Conservation (phyloP, 2,113 vertebrate species). For the Hippotragus niger region DNA sequence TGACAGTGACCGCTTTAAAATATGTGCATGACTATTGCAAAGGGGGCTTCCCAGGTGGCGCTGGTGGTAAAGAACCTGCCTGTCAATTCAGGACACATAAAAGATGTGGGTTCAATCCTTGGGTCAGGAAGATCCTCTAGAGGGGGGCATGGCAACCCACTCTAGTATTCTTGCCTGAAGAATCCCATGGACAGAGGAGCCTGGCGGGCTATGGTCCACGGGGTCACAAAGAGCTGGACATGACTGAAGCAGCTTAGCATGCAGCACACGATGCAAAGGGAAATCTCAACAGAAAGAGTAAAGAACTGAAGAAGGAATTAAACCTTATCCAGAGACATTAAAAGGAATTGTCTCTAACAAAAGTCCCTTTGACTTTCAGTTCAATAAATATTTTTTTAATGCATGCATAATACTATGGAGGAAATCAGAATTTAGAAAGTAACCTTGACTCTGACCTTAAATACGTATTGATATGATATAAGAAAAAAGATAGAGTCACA, state of each 20-base stretch:
- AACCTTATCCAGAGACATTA: not conserved
- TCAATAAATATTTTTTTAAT: not conserved
- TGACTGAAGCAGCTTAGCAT: not conserved
- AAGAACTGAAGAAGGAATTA: not conserved
- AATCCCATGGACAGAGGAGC: not conserved
- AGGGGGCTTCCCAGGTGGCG: not conserved
- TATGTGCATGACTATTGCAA: not conserved
- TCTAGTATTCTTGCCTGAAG: not conserved
- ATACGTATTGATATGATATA: not conserved
- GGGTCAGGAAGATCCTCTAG: not conserved
- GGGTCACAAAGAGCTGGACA: not conserved
- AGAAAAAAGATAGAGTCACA: not conserved
- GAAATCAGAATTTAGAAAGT: not conserved
- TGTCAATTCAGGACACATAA: not conserved
- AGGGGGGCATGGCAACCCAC: not conserved
- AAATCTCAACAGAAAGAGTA: not conserved
- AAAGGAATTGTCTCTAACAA: not conserved
- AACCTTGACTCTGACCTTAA: not conserved
- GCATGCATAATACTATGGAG: not conserved
- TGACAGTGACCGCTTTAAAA: not conserved
- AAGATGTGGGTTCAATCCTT: not conserved
- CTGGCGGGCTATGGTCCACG: accelerated
- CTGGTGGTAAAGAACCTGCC: not conserved
- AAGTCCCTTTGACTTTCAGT: not conserved
- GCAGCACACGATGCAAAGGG: not conserved